phyloP scores from a whole-genome alignment of 1,140 invertebrate species.

The Plectus sambesii region DNA sequence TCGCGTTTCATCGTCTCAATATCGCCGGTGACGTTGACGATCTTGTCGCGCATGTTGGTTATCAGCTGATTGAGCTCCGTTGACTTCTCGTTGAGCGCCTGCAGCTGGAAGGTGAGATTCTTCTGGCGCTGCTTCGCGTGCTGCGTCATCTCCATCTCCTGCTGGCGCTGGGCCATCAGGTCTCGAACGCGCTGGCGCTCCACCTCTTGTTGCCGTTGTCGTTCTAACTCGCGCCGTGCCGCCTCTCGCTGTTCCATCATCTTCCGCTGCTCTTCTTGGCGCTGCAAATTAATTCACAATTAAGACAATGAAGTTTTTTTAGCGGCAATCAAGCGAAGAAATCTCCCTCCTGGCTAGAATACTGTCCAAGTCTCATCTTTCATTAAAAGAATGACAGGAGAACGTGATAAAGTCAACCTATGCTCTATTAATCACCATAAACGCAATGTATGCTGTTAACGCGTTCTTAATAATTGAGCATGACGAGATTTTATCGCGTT shows the following conservation, averaged over 20 bases:
- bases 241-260: conserved; percentile 58
- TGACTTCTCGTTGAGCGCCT: conserved; percentile 67
- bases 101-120: conserved; percentile 66
- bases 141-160: conserved; percentile 74
- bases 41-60: conserved; percentile 69
- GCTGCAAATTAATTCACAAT: no score
- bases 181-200: conserved; percentile 27
- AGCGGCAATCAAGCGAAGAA: no score
- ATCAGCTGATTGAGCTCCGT: conserved; percentile 75
- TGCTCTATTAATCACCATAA: no score
- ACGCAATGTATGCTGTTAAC: no score
- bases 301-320: no score
- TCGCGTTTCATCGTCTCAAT: conserved; percentile 83
- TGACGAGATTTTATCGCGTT: no score
- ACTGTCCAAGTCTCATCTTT: no score
- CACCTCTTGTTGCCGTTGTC: conserved; percentile 73
- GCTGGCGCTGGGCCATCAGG: conserved; percentile 58
- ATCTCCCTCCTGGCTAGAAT: no score
- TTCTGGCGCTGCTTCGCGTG: conserved; percentile 80
- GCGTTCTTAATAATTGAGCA: no score
- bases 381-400: no score
- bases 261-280: conserved; percentile 51
- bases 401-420: no score
- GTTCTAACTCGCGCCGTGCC: conserved; percentile 72
- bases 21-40: conserved; percentile 79